These are phyloP conservation scores for Brachionus asplanchnoidis DNA, from an alignment of 1,140 invertebrate species.

Conservation along the genomic window DNA sequence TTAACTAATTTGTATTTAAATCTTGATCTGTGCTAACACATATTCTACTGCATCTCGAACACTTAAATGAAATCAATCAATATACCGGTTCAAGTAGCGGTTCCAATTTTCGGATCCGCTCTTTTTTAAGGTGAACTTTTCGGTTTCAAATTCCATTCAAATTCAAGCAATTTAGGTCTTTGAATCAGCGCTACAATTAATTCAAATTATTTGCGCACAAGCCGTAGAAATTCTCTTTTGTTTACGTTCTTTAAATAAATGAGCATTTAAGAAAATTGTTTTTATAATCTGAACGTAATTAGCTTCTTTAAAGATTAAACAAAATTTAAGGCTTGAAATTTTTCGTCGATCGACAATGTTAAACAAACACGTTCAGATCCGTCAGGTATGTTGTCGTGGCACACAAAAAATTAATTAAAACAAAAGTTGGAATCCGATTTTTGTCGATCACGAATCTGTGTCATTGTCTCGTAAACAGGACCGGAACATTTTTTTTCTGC, in stretches of 20 bases:
- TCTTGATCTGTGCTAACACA: too few species aligned
- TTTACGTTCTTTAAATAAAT: neutral
- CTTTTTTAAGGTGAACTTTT: neutral
- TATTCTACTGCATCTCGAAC: too few species aligned
- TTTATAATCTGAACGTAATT: constrained; percentile 16
- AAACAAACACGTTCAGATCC: neutral
- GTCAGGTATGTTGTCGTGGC: neutral
- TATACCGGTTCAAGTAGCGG: neutral
- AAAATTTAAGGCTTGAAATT: neutral
- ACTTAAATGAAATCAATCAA: too few species aligned
- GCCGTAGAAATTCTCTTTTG: neutral
- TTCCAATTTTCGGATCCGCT: neutral
- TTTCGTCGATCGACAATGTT: neutral
- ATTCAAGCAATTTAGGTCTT: neutral
- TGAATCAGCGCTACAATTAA: neutral
- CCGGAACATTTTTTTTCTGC: neutral
- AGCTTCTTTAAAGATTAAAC: constrained; percentile 27
- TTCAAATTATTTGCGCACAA: neutral
- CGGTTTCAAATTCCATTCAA: neutral
- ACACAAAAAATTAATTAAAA: neutral
- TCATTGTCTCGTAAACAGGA: neutral
- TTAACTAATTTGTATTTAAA: too few species aligned
- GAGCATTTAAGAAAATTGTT: constrained; percentile 19
- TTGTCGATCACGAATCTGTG: neutral
- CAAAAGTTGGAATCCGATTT: neutral